Evolutionary conservation across 2,113 vertebrate genomes (phyloP).

Genomic region (Perca fluviatilis): DNA sequence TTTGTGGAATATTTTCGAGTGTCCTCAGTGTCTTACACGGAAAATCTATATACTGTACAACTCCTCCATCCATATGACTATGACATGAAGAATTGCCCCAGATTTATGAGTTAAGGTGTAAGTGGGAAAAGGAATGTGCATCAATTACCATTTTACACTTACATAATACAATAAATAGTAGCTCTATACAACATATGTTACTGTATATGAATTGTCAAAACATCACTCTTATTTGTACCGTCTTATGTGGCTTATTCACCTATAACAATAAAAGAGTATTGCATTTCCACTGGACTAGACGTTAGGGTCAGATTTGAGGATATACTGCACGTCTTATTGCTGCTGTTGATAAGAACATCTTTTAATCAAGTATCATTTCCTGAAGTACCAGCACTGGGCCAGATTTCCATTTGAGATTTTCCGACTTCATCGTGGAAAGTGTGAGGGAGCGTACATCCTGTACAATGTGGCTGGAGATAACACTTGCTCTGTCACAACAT

Average conservation of each 20-base stretch:
- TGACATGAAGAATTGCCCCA: neutral
- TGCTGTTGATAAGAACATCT: slow-evolving; percentile 43
- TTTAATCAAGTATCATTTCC: slow-evolving; percentile 67
- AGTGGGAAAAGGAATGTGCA: neutral
- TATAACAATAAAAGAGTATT: slow-evolving; percentile 29
- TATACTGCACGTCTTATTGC: slow-evolving; percentile 24
- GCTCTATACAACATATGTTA: slow-evolving; percentile 24
- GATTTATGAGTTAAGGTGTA: neutral
- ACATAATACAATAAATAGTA: neutral
- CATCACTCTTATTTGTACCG: slow-evolving; percentile 14
- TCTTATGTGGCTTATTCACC: neutral
- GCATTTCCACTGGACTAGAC: slow-evolving; percentile 49
- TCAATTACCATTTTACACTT: neutral
- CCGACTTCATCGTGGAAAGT: slow-evolving; percentile 64
- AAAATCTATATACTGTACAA: slow-evolving; percentile 1
- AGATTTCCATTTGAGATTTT: slow-evolving; percentile 75
- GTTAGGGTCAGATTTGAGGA: slow-evolving; percentile 49
- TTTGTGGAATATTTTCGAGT: neutral
- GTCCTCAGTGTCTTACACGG: neutral
- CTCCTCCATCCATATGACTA: neutral
- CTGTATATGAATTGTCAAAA: slow-evolving; percentile 2
- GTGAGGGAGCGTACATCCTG: slow-evolving; percentile 61
- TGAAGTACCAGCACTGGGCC: slow-evolving; percentile 40
- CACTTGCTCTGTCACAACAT: slow-evolving; percentile 73
- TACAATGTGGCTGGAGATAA: slow-evolving; percentile 66